Base-by-base conservation (phyloP, 2,888 invertebrate genomes). In the Stenurella melanura region DNA sequence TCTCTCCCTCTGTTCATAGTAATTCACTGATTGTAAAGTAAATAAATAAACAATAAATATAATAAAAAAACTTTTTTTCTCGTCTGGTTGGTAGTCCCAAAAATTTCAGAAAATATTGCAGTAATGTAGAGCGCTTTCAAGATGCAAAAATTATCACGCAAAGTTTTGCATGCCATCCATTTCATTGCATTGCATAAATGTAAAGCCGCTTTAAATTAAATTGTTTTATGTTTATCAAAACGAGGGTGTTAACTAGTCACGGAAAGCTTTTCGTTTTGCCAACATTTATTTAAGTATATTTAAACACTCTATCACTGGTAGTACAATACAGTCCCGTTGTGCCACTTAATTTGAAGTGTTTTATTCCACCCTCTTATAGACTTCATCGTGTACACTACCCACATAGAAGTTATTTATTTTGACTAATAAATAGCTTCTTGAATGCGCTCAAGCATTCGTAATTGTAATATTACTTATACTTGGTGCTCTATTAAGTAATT, bases 301-400 rank as follows among this genome's bases (percentile, higher is more conserved):
- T 78, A 82, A 81, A 80, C 80, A 81, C 81, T 82, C 76, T 76
- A 74, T 76, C 78, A 81, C 79, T 78, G 72, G 78, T 77, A 70
- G 69, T 66, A 78, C 76, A 75, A 75, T 74, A 70, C 54, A 58
- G 74, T 78, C 73, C 75, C 78, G 75, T 76, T 74, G 76, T 67
- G 75, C 76, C 80, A 80, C 80, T 80, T 73, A 61, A 61, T 42
- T 42, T 72, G 61, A 19, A 72, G 71, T 72, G 71, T 72, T 72
- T 72, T 54, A 72, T 72, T 68, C 74, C 76, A 70, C 78, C 76
- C 75, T 75, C 74, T 71, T 76, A 57, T 70, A 64, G 74, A 76
- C 75, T 26, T 76, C 76, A 72, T 76, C 73, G 64, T 34, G 18
- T 50, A 57, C 60, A 9, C 58, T 73, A 56, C 71, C 69, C 75